Percentiles rank a stretch among this genome's conserved stretches.
Evolutionary conservation across 2,888 invertebrate species (phyloP).

Genomic region (Aleiodes alternator): DNA sequence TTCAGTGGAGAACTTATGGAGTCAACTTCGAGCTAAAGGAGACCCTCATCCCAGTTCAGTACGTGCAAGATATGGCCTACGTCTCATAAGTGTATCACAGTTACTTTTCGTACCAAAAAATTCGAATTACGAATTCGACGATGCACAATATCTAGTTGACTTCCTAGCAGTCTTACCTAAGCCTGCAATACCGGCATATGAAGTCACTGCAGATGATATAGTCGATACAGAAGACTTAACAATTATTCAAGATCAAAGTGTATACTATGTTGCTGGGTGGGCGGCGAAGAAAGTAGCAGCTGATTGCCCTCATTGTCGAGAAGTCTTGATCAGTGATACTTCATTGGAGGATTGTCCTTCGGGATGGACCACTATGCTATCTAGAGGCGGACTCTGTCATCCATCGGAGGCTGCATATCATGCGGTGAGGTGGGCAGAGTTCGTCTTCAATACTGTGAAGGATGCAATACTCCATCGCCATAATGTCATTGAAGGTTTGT

Average conservation of each 20-base stretch:
- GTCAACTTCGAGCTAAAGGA: neutral
- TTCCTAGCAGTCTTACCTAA: neutral
- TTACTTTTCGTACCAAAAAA: neutral
- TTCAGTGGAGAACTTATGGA: slow-evolving; percentile 15
- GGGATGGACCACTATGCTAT: neutral
- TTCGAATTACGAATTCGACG: slow-evolving; percentile 10
- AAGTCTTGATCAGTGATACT: neutral
- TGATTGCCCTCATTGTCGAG: neutral
- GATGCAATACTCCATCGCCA: too few relatives aligned
- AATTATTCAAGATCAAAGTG: neutral
- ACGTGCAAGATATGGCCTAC: neutral
- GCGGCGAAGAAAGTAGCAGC: neutral
- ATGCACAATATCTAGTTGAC: slow-evolving; percentile 1
- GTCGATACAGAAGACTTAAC: neutral
- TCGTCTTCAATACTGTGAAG: too few relatives aligned
- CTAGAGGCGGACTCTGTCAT: neutral
- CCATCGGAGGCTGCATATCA: neutral
- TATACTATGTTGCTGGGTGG: slow-evolving; percentile 17
- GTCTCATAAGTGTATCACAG: neutral
- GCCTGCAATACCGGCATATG: neutral
- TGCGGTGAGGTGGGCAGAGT: too few relatives aligned
- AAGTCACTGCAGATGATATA: neutral
- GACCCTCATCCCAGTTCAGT: neutral
- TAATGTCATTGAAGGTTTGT: too few relatives aligned
- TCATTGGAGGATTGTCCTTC: neutral